Conservation (phyloP, 2,888 invertebrate genomes). For the Eulithis prunata region DNA sequence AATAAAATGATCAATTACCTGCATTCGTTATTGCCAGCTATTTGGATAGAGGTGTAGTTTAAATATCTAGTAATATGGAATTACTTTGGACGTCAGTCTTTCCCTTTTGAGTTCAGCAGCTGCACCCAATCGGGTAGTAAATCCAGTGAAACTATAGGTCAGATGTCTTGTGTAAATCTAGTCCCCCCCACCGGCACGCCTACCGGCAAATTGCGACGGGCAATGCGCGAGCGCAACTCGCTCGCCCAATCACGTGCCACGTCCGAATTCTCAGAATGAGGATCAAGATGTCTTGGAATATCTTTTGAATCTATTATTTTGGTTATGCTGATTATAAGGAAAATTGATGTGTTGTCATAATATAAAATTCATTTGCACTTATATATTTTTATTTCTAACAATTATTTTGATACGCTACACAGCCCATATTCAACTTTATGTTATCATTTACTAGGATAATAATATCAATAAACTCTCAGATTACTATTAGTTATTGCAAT, state of each 20-base stretch:
- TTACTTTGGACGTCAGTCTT: conserved; percentile 26
- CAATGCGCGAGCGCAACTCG: conserved; percentile 62
- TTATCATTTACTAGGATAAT: conserved; percentile 2
- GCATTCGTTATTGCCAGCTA: conserved; percentile 10
- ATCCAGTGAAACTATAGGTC: conserved; percentile 40
- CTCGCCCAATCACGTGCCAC: conserved; percentile 69
- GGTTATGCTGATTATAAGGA: background rate
- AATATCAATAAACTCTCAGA: conserved; percentile 12
- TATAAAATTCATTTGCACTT: no score
- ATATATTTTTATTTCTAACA: no score
- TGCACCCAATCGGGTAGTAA: conserved; percentile 33
- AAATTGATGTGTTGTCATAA: background rate
- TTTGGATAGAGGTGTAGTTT: conserved; percentile 18
- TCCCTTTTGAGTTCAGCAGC: conserved; percentile 32
- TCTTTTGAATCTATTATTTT: conserved; percentile 35
- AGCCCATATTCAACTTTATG: background rate
- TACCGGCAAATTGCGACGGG: conserved; percentile 66
- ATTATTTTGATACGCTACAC: no score
- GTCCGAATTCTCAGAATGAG: conserved; percentile 50
- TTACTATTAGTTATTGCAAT: conserved; percentile 17
- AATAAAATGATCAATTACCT: conserved; percentile 10
- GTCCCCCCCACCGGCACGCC: conserved; percentile 66
- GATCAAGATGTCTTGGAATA: conserved; percentile 57
- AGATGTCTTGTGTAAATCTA: conserved; percentile 45
- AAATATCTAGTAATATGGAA: conserved; percentile 27